Conservation (phyloP, 2,113 vertebrate species). For the Gymnorhina tibicen region DNA sequence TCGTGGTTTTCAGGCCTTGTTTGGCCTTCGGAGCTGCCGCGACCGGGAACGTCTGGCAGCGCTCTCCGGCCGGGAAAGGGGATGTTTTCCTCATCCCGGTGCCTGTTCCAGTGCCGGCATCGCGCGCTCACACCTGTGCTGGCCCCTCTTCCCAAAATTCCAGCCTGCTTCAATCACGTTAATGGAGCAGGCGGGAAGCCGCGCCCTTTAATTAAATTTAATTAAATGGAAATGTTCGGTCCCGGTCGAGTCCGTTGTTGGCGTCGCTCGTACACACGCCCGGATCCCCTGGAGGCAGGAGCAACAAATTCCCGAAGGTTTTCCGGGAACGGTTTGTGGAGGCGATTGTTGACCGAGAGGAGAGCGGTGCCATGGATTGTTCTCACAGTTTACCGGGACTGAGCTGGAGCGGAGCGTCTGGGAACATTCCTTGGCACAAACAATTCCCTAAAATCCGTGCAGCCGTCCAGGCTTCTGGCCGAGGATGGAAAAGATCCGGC, state of each 20-base stretch:
- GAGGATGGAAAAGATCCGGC: background rate
- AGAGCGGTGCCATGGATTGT: background rate
- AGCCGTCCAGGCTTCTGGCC: background rate
- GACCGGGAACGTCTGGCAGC: background rate
- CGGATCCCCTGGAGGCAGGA: background rate
- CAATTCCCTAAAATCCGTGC: background rate
- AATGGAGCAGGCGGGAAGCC: background rate
- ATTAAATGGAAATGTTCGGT: background rate
- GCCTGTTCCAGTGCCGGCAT: background rate
- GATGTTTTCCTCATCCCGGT: background rate
- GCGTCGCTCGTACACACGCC: background rate
- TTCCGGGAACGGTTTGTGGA: background rate
- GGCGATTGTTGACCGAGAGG: background rate
- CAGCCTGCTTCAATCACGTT: background rate
- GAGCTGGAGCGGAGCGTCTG: background rate
- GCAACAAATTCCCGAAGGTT: background rate
- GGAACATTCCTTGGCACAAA: background rate
- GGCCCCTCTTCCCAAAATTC: background rate
- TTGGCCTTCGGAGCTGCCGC: background rate
- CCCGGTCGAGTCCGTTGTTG: background rate
- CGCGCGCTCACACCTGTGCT: background rate
- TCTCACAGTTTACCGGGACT: background rate
- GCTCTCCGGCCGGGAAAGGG: background rate
- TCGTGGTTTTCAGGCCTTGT: background rate
- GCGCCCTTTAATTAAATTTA: background rate